Evolutionary conservation across 2,797 vertebrate genomes (phyloP).

Genomic region (Geotrypetes seraphini): DNA sequence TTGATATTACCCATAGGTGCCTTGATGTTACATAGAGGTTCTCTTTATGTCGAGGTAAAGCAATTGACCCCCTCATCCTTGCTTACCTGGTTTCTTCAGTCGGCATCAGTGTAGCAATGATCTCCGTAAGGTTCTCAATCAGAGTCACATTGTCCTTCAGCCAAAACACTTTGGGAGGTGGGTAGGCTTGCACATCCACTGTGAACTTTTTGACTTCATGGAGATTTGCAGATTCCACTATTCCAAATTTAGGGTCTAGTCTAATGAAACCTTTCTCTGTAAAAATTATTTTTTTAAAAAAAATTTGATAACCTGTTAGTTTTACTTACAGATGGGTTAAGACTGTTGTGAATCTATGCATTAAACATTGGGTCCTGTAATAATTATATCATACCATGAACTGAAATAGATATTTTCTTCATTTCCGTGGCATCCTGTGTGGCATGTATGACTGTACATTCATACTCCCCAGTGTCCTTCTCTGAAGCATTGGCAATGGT

Average conservation of each 20-base stretch:
- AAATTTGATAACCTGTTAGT: too few relatives aligned
- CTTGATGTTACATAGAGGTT: too few relatives aligned
- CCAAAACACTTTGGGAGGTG: conserved; percentile 74
- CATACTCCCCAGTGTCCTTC: conserved; percentile 87
- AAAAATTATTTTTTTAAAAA: too few relatives aligned
- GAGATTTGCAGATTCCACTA: conserved; percentile 69
- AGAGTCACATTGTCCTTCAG: conserved; percentile 77
- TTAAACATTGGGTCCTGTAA: conserved; percentile 9
- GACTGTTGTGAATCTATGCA: neutral
- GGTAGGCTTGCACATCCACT: conserved; percentile 73
- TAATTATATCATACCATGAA: conserved; percentile 67
- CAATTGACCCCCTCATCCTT: too few relatives aligned
- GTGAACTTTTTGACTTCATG: conserved; percentile 83
- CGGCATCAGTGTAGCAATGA: conserved; percentile 62
- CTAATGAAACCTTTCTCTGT: conserved; percentile 76
- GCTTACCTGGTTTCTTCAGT: conserved; percentile 81
- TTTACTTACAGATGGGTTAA: too few relatives aligned
- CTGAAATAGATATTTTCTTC: conserved; percentile 70
- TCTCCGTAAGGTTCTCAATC: conserved; percentile 77
- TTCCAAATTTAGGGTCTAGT: conserved; percentile 59
- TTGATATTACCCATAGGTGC: too few relatives aligned
- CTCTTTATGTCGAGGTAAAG: too few relatives aligned
- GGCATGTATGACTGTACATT: conserved; percentile 79
- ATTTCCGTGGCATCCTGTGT: conserved; percentile 72
- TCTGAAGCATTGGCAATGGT: conserved; percentile 72